phyloP scores from a whole-genome alignment of 2,113 vertebrate genomes.

The Chionomys nivalis region DNA sequence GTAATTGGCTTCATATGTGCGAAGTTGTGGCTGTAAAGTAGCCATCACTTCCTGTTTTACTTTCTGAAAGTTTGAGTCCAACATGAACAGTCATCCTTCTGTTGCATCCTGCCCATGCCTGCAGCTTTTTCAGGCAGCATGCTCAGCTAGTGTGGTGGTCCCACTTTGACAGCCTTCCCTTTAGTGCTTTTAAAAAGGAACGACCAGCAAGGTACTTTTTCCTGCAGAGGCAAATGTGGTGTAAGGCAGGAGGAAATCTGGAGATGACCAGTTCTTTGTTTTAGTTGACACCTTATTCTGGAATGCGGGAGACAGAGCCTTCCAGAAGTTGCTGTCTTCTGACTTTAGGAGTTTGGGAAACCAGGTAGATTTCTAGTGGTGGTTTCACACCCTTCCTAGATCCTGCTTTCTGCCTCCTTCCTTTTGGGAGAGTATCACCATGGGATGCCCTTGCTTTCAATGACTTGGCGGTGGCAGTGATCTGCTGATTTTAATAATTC shows the following conservation, averaged over 20 bases:
- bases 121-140: not conserved
- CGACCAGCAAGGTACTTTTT: not conserved
- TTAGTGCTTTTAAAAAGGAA: slow-evolving; percentile 48
- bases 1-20: not conserved
- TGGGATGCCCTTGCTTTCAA: not conserved
- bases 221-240: not conserved
- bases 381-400: not conserved
- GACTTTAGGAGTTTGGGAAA: not conserved
- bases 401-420: not conserved
- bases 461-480: not conserved
- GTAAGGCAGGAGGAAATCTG: not conserved
- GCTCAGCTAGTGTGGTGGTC: not conserved
- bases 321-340: not conserved
- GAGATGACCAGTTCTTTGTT: not conserved
- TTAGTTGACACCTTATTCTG: not conserved
- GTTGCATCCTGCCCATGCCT: not conserved
- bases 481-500: not conserved
- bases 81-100: not conserved
- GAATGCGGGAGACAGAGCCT: not conserved
- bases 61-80: slow-evolving; percentile 15
- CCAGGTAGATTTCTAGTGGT: not conserved
- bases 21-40: slow-evolving; percentile 18
- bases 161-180: not conserved
- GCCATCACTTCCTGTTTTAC: slow-evolving; percentile 59
- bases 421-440: not conserved